Conservation (phyloP, 1,140 invertebrate genomes). For the Caligus rogercresseyi region DNA sequence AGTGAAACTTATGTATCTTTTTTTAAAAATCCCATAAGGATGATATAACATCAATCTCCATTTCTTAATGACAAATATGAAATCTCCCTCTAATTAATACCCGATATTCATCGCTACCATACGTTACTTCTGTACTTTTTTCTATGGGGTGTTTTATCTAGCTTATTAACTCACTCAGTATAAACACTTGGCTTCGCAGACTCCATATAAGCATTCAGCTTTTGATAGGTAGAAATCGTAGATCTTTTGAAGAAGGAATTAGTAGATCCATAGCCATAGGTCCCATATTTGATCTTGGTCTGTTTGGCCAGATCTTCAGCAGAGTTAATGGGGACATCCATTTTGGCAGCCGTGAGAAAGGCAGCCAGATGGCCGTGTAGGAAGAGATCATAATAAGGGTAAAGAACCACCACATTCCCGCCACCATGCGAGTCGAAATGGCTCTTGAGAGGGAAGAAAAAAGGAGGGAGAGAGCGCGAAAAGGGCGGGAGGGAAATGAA, state of each 20-base stretch:
- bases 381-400: conserved; percentile 64
- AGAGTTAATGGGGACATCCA: conserved; percentile 38
- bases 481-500: too few species aligned
- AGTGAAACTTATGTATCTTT: too few species aligned
- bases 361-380: conserved; percentile 87
- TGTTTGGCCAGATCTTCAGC: conserved; percentile 41
- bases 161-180: conserved; percentile 14
- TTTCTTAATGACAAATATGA: too few species aligned
- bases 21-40: too few species aligned
- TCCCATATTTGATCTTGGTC: conserved; percentile 40
- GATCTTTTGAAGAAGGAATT: conserved; percentile 38
- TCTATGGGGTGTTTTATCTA: too few species aligned
- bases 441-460: conserved; percentile 27
- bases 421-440: conserved; percentile 33
- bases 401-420: conserved; percentile 42
- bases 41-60: too few species aligned
- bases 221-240: conserved; percentile 32
- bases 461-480: too few species aligned
- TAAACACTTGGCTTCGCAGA: conserved; percentile 31
- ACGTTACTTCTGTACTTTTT: too few species aligned
- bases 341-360: conserved; percentile 40
- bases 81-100: too few species aligned
- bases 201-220: conserved; percentile 39
- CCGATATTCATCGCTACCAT: too few species aligned
- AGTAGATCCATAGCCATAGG: conserved; percentile 34